phyloP scores from a whole-genome alignment of 2,888 invertebrate species.

The Pterostichus niger region DNA sequence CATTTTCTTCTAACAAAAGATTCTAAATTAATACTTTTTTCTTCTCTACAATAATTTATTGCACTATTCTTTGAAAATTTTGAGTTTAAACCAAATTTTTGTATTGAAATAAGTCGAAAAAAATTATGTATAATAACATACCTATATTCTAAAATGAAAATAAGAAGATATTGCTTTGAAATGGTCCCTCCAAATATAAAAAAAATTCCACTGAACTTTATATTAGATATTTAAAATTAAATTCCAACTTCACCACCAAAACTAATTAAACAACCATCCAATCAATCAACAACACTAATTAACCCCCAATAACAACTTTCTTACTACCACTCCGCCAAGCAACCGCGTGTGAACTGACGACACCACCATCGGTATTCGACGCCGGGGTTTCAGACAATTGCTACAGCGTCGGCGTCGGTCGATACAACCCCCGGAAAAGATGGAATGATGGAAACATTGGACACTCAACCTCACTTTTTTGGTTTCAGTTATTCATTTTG shows the following conservation, averaged over 20 bases:
- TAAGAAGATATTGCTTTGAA: not conserved
- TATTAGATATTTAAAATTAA: no score
- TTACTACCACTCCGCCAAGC: not conserved
- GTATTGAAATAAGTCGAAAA: no score
- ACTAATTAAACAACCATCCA: not conserved
- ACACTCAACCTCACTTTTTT: not conserved
- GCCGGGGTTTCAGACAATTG: not conserved
- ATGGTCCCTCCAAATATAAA: not conserved
- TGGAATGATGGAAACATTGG: no score
- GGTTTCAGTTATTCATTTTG: conserved; percentile 30
- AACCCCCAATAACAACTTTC: not conserved
- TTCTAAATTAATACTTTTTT: no score
- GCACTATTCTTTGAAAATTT: no score
- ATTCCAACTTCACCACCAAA: no score
- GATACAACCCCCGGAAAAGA: conserved; percentile 24
- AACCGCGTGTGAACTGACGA: conserved; percentile 31
- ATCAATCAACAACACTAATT: not conserved
- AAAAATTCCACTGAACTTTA: not conserved
- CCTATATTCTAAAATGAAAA: not conserved
- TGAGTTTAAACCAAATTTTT: not conserved
- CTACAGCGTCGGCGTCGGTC: conserved; percentile 43
- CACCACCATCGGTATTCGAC: not conserved
- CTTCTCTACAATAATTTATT: no score
- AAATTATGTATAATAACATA: not conserved
- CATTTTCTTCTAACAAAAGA: no score